Evolutionary conservation across 2,888 invertebrate genomes (phyloP).

Genomic region (Perithous albicinctus): DNA sequence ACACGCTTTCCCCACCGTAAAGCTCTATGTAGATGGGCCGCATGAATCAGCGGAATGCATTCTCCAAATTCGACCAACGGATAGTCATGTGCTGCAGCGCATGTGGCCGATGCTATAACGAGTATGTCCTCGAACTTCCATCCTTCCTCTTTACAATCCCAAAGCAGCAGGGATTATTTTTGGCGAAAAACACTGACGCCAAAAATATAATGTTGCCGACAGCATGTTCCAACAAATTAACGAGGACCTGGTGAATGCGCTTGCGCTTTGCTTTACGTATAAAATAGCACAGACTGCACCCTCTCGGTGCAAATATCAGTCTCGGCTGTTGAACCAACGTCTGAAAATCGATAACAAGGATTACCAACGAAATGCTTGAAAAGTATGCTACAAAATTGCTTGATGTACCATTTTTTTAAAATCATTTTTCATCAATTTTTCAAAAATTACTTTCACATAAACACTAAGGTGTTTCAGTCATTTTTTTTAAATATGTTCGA

Average conservation of each 20-base stretch:
- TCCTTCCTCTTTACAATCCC: neutral
- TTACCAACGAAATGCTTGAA: neutral
- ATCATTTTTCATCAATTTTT: no score
- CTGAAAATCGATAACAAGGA: constrained; percentile 7
- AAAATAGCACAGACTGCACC: constrained; percentile 1
- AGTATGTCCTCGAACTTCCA: constrained; percentile 4
- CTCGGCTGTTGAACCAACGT: constrained; percentile 1
- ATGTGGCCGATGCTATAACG: neutral
- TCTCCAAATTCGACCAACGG: constrained; percentile 22
- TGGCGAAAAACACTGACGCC: neutral
- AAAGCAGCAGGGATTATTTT: neutral
- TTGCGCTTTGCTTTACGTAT: constrained; percentile 8
- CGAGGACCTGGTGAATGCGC: neutral
- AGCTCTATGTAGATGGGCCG: neutral
- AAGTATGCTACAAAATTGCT: neutral
- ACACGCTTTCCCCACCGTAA: neutral
- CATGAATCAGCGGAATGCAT: neutral
- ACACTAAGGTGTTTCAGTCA: no score
- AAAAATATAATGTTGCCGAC: no score
- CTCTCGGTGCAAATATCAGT: neutral
- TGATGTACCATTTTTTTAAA: no score
- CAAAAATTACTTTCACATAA: no score
- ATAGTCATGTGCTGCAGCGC: neutral
- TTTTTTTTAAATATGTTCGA: no score
- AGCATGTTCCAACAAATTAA: neutral